phyloP scores from a whole-genome alignment of 2,113 vertebrate species.

The Aphyosemion australe region DNA sequence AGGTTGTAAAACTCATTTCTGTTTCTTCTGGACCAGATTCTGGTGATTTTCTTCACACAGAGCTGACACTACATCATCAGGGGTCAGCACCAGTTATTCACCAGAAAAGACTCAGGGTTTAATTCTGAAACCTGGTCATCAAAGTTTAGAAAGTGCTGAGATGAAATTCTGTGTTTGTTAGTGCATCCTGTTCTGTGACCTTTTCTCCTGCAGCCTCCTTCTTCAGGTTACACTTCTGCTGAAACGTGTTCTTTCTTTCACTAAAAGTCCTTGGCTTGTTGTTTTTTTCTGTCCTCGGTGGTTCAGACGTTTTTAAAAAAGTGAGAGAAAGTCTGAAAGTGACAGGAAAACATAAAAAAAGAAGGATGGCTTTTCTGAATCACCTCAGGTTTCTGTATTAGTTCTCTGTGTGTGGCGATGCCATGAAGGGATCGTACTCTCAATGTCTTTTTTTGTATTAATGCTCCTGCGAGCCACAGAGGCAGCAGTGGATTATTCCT shows the following conservation, averaged over 20 bases:
- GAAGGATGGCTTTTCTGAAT: background rate
- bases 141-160: background rate
- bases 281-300: background rate
- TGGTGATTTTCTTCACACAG: too few relatives aligned
- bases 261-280: background rate
- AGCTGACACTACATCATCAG: too few relatives aligned
- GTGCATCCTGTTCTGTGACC: background rate
- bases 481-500: conserved; percentile 21
- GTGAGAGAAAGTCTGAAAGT: background rate
- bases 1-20: too few relatives aligned
- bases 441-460: conserved; percentile 7
- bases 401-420: conserved; percentile 28
- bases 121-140: too few relatives aligned
- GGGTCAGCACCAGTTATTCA: too few relatives aligned
- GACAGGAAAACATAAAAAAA: background rate
- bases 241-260: background rate
- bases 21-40: too few relatives aligned
- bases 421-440: background rate
- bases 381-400: background rate
- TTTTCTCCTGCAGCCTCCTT: background rate
- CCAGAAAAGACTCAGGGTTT: too few relatives aligned
- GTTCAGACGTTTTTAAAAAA: background rate
- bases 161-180: background rate
- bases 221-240: background rate
- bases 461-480: conserved; percentile 5